Conservation (phyloP, 64 coral and sea anemone species). For the Hydrozoanthus tunicans region DNA sequence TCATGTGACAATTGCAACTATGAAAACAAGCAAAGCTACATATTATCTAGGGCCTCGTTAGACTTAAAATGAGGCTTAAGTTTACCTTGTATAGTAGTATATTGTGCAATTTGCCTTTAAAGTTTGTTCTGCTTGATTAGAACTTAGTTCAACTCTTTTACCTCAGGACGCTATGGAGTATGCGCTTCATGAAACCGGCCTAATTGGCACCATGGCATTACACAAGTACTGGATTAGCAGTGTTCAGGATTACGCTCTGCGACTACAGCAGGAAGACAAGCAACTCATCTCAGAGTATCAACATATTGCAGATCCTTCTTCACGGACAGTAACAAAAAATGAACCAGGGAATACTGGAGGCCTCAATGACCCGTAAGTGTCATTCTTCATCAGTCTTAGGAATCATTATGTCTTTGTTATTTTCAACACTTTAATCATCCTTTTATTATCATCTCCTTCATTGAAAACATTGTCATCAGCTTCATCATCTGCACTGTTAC, state of each 20-base stretch:
- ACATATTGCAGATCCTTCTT: conserved; percentile 56
- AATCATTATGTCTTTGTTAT: too few species aligned
- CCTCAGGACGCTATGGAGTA: conserved; percentile 82
- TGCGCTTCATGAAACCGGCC: conserved; percentile 86
- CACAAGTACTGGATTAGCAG: conserved; percentile 86
- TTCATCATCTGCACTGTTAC: background rate
- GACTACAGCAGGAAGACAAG: conserved; percentile 76
- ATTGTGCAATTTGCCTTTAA: background rate
- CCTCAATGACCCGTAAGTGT: conserved; percentile 23
- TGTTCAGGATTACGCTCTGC: conserved; percentile 79
- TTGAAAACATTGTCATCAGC: background rate
- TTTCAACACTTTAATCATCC: too few species aligned
- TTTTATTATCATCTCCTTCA: too few species aligned
- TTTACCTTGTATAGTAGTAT: too few species aligned
- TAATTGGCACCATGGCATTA: conserved; percentile 76
- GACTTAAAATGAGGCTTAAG: too few species aligned
- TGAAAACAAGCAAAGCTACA: too few species aligned
- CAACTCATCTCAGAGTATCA: conserved; percentile 82
- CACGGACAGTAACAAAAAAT: background rate
- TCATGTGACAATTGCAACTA: too few species aligned
- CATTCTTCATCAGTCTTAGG: background rate
- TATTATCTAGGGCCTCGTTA: too few species aligned
- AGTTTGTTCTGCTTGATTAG: background rate
- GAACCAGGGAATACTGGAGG: background rate
- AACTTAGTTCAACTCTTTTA: background rate